These are phyloP conservation scores for Muschampia plurimacula DNA, from an alignment of 2,888 invertebrate genomes.

Conservation along the genomic window DNA sequence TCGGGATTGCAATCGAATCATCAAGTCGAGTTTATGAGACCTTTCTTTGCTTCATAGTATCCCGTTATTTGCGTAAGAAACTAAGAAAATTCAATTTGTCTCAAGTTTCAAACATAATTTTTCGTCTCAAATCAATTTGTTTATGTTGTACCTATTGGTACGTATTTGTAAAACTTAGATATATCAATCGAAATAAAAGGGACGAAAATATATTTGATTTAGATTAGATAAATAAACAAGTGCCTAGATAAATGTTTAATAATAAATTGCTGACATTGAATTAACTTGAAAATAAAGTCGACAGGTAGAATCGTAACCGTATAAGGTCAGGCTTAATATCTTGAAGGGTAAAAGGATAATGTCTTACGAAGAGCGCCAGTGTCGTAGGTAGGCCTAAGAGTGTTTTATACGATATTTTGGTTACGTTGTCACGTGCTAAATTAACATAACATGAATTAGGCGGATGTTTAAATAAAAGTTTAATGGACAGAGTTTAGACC, in stretches of 20 bases:
- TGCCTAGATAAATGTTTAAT: neutral
- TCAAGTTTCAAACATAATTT: slow-evolving; percentile 9
- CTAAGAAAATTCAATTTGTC: slow-evolving; percentile 18
- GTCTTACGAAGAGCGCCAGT: neutral
- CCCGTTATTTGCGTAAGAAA: neutral
- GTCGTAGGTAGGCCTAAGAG: neutral
- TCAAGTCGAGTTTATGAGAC: neutral
- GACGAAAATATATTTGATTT: neutral
- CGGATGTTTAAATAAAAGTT: neutral
- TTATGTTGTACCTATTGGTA: neutral
- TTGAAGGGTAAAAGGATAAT: slow-evolving; percentile 18
- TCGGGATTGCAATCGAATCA: neutral
- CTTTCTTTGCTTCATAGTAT: slow-evolving; percentile 5
- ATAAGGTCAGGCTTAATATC: slow-evolving; percentile 6
- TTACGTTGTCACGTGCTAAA: neutral
- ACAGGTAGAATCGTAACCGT: neutral
- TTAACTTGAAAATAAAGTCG: neutral
- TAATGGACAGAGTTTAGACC: neutral
- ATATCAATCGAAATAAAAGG: neutral
- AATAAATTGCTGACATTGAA: neutral
- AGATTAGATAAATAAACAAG: neutral
- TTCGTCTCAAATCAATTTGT: neutral
- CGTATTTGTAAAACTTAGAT: neutral
- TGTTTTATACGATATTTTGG: slow-evolving; percentile 1
- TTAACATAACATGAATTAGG: slow-evolving; percentile 12